Evolutionary conservation across 2,888 invertebrate species (phyloP).

Genomic region (Megalurothrips usitatus): DNA sequence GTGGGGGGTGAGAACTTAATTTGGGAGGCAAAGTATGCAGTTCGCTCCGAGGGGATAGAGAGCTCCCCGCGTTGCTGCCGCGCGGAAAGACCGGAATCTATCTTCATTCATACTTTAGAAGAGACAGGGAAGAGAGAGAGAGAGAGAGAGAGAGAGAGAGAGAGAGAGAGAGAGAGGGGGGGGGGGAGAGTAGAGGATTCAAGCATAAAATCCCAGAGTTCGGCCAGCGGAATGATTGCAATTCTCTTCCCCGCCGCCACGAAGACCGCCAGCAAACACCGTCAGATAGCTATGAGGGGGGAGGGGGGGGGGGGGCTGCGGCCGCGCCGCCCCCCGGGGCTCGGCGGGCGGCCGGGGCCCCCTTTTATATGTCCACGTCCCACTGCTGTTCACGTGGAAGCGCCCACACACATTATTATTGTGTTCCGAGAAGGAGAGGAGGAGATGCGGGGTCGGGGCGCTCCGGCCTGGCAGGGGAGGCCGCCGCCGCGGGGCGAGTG

Average conservation of each 20-base stretch:
- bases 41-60: background rate
- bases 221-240: background rate
- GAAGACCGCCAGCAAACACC: background rate
- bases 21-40: constrained; percentile 18
- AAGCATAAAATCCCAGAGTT: background rate
- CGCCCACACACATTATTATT: too few species aligned
- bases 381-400: too few species aligned
- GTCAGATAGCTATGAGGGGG: too few species aligned
- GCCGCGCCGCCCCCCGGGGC: background rate
- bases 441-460: too few species aligned
- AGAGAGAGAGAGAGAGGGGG: background rate
- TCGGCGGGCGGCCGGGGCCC: background rate
- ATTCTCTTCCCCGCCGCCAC: background rate
- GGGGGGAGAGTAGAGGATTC: background rate
- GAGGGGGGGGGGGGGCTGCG: background rate
- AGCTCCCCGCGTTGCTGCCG: background rate
- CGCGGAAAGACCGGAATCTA: background rate
- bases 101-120: background rate
- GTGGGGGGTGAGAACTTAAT: background rate
- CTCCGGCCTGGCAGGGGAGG: too few species aligned
- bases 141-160: background rate
- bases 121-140: background rate
- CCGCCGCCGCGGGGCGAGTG: too few species aligned
- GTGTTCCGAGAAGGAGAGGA: too few species aligned
- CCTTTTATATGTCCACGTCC: too few species aligned